Evolutionary conservation across 2,888 invertebrate genomes (phyloP), one percentile per base, ranked within the genome.

Genomic region (Eilema griseolum): DNA sequence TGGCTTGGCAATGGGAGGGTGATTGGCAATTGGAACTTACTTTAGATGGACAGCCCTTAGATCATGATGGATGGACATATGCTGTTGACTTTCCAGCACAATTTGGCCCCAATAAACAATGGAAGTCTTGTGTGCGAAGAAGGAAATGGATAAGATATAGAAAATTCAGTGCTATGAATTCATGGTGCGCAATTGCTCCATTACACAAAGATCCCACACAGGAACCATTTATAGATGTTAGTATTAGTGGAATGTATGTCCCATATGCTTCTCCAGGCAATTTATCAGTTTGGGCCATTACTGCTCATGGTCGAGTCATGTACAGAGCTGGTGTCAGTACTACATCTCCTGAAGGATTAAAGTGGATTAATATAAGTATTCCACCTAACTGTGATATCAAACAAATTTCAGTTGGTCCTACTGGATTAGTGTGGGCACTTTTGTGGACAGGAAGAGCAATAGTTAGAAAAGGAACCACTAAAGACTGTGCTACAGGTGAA

Each of bases 1-100:
- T 98, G 97, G 98, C 98, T 23, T 99, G 99, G 99, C 98, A 98
- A 86, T 99, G 99, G 99, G 99, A 99, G 94, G 98, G 98, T 4
- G 98, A 98, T 80, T 99, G 99, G 99, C 97, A 97, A 83, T 95
- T 98, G 70, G 98, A 98, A 87, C 96, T 98, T 26, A 97, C 97
- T 7, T 94, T 98, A 81, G 97, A 98, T 89, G 98, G 98, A 24
- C 98, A 98, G 85, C 97, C 98, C 4, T 93, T 99, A 74, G 98
- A 98, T 85, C 97, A 98, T 89, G 98, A 98, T 95, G 98, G 98
- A 23, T 99, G 99, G 99, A 98, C 97, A 69, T 99, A 99, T 93
- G 98, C 99, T 52, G 96, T 98, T 52, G 98, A 99, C 91, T 99
- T 99, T 92, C 98, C 98, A 68, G 97, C 98, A 16, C 97, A 97